Base-by-base conservation (phyloP, 2,888 invertebrate species). In the Apamea epomidion region DNA sequence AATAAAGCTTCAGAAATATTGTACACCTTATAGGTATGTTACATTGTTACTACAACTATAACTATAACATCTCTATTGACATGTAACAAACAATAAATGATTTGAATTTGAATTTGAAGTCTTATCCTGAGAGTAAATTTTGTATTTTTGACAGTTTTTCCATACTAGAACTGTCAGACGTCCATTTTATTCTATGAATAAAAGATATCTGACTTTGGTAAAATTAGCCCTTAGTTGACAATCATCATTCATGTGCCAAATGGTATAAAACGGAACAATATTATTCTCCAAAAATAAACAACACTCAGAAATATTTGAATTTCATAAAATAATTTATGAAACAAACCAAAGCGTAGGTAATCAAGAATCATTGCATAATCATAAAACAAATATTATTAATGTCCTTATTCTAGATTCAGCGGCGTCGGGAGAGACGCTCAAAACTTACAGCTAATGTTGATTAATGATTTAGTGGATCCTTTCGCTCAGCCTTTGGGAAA, bases 371-470 rank as follows among this genome's bases (percentile, higher is more conserved):
- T 84, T 76, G 29, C 37, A 29, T 84, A 74, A 54, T 78, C 69
- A 83, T 77, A 76, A 81, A 78, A 87, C 72, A 77, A 76, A 86
- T 74, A 74, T 87, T 85, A 91, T 87, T 89, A 86, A 91, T 84
- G 81, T 83, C 32, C 75, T 87, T 81, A 86, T 88, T 89, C 80
- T 83, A 88, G 86, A 88, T 88, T 86, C 83, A 87, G 86, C 75
- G 83, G 84, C 82, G 81, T 81, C 74, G 80, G 79, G 81, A 78
- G 84, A 88, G 74, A 79, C 84, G 81, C 77, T 79, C 81, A 58
- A 80, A 91, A 91, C 88, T 92, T 90, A 81, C 83, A 76, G 71
- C 80, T 89, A 89, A 91, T 90, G 89, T 89, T 88, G 90, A 91
- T 92, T 91, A 90, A 91, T 89, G 69, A 64, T 68, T 37, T 69